Percentiles rank a stretch among this genome's conserved stretches.
Evolutionary conservation across 2,888 invertebrate species (phyloP).

Genomic region (Netelia fuscicornis): DNA sequence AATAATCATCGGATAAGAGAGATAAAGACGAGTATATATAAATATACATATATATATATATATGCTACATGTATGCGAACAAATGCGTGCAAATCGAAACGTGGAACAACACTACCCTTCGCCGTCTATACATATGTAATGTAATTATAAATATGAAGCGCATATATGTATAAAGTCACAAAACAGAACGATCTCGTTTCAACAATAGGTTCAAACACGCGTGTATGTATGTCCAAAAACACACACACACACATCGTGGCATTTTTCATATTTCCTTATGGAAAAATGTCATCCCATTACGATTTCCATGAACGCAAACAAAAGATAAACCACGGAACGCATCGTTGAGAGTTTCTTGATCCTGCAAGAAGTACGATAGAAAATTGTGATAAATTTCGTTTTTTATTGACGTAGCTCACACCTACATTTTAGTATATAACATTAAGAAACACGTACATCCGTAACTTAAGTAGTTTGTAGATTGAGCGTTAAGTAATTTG

Average conservation of each 20-base stretch:
- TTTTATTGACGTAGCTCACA: slow-evolving; percentile 19
- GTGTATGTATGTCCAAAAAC: no score
- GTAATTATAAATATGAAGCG: no score
- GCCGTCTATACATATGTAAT: neutral
- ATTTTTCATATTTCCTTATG: slow-evolving; percentile 24
- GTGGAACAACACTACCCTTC: neutral
- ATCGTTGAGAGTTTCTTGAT: slow-evolving; percentile 2
- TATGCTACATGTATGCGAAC: neutral
- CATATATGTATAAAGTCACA: neutral
- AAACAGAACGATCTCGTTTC: slow-evolving; percentile 3
- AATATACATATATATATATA: no score
- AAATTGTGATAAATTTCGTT: slow-evolving; percentile 58
- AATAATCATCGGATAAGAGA: slow-evolving; percentile 18
- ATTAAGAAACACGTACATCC: slow-evolving; percentile 2
- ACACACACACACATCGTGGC: slow-evolving; percentile 7
- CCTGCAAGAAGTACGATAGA: slow-evolving; percentile 43
- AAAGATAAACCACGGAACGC: neutral
- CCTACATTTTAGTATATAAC: neutral
- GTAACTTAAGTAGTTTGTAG: slow-evolving; percentile 20
- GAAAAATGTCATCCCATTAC: neutral
- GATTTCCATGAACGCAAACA: slow-evolving; percentile 2
- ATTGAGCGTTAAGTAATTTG: slow-evolving; percentile 58
- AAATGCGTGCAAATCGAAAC: neutral
- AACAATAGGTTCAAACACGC: neutral
- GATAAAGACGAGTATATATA: neutral